Percentiles rank a stretch among this genome's conserved stretches.
These are phyloP conservation scores for Zaprionus obscuricornis DNA, from an alignment of 2,888 invertebrate genomes.

Conservation along the genomic window DNA sequence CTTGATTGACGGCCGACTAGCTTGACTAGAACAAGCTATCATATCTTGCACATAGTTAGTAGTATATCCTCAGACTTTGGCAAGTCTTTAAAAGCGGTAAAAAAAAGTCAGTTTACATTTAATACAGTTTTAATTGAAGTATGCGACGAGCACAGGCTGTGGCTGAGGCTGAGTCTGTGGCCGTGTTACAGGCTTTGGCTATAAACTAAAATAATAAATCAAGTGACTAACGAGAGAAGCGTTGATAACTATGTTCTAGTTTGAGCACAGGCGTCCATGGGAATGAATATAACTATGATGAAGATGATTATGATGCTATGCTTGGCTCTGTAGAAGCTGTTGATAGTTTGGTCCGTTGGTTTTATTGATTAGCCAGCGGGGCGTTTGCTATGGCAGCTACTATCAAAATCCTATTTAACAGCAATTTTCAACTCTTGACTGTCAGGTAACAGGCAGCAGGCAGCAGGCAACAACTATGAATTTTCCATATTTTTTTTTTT, in stretches of 20 bases:
- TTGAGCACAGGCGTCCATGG: constrained; percentile 12
- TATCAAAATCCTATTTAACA: constrained; percentile 63
- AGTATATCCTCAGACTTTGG: no score
- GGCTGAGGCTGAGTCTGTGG: no score
- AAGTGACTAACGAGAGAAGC: constrained; percentile 65
- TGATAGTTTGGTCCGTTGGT: constrained; percentile 49
- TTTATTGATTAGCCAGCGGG: constrained; percentile 69
- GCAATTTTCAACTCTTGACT: constrained; percentile 17
- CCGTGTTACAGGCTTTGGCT: no score
- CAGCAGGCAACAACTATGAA: constrained; percentile 35
- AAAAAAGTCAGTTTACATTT: constrained; percentile 66
- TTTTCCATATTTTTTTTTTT: constrained; percentile 10
- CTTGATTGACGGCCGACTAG: constrained; percentile 35
- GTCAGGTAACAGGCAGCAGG: neutral
- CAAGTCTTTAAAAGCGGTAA: constrained; percentile 27
- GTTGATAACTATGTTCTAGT: constrained; percentile 59
- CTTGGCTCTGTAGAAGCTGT: constrained; percentile 29
- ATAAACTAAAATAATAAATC: constrained; percentile 55
- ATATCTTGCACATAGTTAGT: no score
- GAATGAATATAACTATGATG: constrained; percentile 15
- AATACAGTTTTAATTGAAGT: constrained; percentile 72
- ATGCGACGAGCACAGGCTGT: no score
- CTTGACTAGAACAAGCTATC: no score
- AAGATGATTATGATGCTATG: constrained; percentile 20
- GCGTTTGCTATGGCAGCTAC: constrained; percentile 44